Percentiles rank a stretch among this genome's conserved stretches.
Conservation (phyloP, 2,113 vertebrate genomes). For the Rhodinocichla rosea region DNA sequence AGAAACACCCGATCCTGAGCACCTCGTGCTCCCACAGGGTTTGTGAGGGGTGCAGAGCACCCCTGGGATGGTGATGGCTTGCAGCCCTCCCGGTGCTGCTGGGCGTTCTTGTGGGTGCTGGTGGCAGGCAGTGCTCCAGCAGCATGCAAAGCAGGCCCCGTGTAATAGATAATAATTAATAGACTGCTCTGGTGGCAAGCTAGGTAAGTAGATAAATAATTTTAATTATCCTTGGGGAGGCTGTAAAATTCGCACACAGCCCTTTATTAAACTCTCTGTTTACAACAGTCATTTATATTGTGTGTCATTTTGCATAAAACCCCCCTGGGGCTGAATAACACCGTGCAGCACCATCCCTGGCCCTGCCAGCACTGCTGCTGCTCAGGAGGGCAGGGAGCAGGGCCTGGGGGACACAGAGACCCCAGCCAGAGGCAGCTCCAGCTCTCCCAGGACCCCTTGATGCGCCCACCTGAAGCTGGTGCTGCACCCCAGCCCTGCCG, state of each 20-base stretch:
- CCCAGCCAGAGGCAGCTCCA: background rate
- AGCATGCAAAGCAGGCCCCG: constrained; percentile 58
- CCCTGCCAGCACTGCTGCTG: background rate
- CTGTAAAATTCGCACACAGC: constrained; percentile 69
- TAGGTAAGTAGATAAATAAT: constrained; percentile 79
- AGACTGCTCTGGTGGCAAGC: constrained; percentile 70
- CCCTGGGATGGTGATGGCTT: fast-evolving
- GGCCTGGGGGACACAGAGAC: fast-evolving
- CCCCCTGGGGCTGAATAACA: background rate
- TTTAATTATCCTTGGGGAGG: constrained; percentile 78
- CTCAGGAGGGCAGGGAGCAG: fast-evolving
- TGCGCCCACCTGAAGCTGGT: fast-evolving
- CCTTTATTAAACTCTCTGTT: constrained; percentile 75
- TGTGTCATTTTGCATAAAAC: constrained; percentile 55
- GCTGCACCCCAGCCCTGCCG: fast-evolving
- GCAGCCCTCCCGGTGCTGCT: background rate
- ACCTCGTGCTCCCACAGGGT: fast-evolving
- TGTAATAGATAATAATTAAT: constrained; percentile 78
- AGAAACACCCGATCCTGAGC: fast-evolving
- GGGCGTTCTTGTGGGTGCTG: background rate
- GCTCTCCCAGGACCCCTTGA: background rate
- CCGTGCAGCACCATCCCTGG: background rate
- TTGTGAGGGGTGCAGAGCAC: fast-evolving
- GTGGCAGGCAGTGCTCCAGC: background rate
- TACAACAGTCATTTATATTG: constrained; percentile 70